Percentiles rank a stretch among this genome's conserved stretches.
These are phyloP conservation scores for Scomber colias DNA, from an alignment of 2,113 vertebrate genomes.

Conservation along the genomic window DNA sequence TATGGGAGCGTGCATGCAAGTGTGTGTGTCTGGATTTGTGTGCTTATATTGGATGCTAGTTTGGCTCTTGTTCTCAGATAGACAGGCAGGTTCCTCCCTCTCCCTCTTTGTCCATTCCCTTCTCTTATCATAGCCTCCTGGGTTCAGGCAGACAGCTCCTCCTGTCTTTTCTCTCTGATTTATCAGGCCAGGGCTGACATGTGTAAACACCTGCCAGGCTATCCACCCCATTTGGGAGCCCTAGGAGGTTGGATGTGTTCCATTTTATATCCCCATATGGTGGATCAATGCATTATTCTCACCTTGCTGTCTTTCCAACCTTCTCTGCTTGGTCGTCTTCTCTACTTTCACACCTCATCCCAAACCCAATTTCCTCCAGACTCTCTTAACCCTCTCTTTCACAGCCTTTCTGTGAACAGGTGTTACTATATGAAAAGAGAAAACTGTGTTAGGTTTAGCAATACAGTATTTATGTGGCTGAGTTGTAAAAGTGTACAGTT, in stretches of 20 bases:
- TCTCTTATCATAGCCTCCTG: conserved; percentile 66
- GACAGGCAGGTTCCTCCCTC: conserved; percentile 57
- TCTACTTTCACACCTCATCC: conserved; percentile 45
- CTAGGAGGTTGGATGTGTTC: conserved; percentile 64
- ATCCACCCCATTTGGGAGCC: conserved; percentile 61
- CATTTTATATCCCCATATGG: conserved; percentile 65
- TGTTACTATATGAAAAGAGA: conserved; percentile 22
- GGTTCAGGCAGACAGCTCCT: conserved; percentile 67
- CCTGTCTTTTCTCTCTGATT: conserved; percentile 72
- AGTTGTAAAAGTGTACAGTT: conserved; percentile 42
- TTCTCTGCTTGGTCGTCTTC: conserved; percentile 12
- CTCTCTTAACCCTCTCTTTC: background rate
- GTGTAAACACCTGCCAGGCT: conserved; percentile 78
- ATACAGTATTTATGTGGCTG: conserved; percentile 35
- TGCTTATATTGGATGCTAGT: conserved; percentile 46
- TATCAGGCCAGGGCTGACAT: conserved; percentile 76
- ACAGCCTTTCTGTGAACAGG: conserved; percentile 33
- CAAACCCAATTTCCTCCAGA: conserved; percentile 30
- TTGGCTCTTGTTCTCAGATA: conserved; percentile 48
- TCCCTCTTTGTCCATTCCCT: conserved; percentile 37
- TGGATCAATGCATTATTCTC: conserved; percentile 64
- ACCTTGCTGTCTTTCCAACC: conserved; percentile 40
- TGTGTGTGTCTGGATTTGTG: conserved; percentile 20
- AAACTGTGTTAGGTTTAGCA: conserved; percentile 21
- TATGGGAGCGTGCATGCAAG: conserved; percentile 21